Conservation (phyloP, 2,113 vertebrate species). For the Alaudala cheleensis region DNA sequence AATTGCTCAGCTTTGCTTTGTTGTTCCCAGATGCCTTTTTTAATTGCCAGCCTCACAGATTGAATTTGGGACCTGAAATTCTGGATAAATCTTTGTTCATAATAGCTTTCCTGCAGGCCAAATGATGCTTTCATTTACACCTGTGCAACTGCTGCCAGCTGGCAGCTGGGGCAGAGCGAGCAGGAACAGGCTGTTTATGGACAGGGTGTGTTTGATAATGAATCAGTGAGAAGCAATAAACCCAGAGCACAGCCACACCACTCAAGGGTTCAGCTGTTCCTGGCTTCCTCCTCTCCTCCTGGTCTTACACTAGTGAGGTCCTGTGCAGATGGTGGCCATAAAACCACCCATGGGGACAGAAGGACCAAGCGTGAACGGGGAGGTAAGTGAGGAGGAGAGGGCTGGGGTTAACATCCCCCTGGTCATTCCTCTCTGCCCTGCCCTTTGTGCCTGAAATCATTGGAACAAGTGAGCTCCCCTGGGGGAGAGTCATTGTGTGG, state of each 20-base stretch:
- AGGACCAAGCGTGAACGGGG: neutral
- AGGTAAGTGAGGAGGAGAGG: neutral
- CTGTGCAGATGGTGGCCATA: neutral
- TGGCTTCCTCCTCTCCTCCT: neutral
- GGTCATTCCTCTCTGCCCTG: neutral
- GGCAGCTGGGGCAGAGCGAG: neutral
- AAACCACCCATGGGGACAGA: neutral
- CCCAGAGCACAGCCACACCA: neutral
- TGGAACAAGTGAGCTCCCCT: accelerated
- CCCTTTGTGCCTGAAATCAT: neutral
- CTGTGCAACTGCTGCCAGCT: neutral
- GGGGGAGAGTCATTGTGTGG: accelerated
- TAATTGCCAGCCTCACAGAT: neutral
- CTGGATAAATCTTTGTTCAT: neutral
- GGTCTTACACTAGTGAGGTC: neutral
- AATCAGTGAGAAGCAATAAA: neutral
- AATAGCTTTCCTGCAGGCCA: neutral
- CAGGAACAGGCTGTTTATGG: neutral
- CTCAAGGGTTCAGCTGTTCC: neutral
- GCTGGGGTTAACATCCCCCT: neutral
- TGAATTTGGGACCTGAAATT: neutral
- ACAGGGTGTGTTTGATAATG: neutral
- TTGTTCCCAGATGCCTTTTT: neutral
- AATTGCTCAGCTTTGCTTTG: neutral
- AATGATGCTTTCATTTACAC: neutral